phyloP scores from a whole-genome alignment of 2,888 invertebrate species.

The Monopis laevigella region DNA sequence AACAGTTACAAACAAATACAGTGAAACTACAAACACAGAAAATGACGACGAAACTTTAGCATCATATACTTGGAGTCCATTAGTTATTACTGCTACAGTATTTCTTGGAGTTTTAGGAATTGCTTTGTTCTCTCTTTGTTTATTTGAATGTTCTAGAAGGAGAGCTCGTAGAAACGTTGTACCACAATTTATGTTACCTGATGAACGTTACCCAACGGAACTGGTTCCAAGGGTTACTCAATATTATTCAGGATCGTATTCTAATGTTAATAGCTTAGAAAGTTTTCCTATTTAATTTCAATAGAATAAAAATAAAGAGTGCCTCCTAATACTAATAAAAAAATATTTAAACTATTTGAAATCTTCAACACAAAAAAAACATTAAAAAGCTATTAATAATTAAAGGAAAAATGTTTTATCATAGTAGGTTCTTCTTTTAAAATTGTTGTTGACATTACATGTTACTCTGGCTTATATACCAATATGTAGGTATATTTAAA shows the following conservation, averaged over 20 bases:
- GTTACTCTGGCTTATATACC: too few species aligned
- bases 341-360: too few species aligned
- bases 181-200: too few species aligned
- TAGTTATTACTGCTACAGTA: not conserved
- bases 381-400: too few species aligned
- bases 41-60: too few species aligned
- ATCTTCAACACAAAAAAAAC: too few species aligned
- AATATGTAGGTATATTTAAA: too few species aligned
- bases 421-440: too few species aligned
- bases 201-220: not conserved
- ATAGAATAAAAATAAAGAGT: too few species aligned
- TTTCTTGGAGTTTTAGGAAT: not conserved
- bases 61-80: not conserved
- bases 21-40: not conserved
- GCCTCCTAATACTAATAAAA: too few species aligned
- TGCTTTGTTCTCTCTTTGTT: not conserved
- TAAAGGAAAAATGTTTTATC: too few species aligned
- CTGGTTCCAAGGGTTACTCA: conserved; percentile 2
- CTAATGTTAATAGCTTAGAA: not conserved
- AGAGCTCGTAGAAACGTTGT: not conserved
- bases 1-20: not conserved
- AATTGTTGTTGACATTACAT: too few species aligned
- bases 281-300: not conserved
- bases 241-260: conserved; percentile 4
- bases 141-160: not conserved